Percentiles rank a stretch among this genome's conserved stretches.
phyloP scores from a whole-genome alignment of 2,888 invertebrate genomes.

The Himalopsyche kuldschensis region DNA sequence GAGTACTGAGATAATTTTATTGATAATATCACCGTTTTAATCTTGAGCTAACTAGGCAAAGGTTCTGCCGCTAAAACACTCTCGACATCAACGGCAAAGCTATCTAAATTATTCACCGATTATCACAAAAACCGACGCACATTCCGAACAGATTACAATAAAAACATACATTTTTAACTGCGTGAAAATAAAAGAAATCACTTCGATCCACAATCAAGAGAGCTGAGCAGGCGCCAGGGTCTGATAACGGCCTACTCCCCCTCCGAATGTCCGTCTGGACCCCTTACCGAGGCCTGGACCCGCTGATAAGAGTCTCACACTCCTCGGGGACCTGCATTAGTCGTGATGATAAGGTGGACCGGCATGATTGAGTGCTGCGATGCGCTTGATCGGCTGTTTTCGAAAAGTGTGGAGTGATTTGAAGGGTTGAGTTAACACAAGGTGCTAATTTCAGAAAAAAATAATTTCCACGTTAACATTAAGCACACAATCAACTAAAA shows the following conservation, averaged over 20 bases:
- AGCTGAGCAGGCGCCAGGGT: neutral
- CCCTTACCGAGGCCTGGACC: neutral
- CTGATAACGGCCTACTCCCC: neutral
- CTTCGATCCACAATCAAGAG: neutral
- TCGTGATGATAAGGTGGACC: neutral
- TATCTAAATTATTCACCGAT: neutral
- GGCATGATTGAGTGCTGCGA: neutral
- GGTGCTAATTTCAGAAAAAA: neutral
- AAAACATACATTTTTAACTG: neutral
- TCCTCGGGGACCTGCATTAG: neutral
- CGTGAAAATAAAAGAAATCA: neutral
- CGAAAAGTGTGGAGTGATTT: neutral
- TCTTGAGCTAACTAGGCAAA: neutral
- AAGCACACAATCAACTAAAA: no score
- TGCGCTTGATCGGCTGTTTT: neutral
- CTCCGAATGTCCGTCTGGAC: neutral
- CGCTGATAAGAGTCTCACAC: neutral
- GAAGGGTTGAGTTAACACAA: neutral
- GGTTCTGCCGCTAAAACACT: neutral
- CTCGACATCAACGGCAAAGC: neutral
- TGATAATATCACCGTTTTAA: neutral
- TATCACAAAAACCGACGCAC: neutral
- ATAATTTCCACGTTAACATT: no score
- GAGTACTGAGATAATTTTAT: no score
- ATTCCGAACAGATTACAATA: neutral